Evolutionary conservation across 2,113 vertebrate species (phyloP).

Genomic region (Callionymus lyra): DNA sequence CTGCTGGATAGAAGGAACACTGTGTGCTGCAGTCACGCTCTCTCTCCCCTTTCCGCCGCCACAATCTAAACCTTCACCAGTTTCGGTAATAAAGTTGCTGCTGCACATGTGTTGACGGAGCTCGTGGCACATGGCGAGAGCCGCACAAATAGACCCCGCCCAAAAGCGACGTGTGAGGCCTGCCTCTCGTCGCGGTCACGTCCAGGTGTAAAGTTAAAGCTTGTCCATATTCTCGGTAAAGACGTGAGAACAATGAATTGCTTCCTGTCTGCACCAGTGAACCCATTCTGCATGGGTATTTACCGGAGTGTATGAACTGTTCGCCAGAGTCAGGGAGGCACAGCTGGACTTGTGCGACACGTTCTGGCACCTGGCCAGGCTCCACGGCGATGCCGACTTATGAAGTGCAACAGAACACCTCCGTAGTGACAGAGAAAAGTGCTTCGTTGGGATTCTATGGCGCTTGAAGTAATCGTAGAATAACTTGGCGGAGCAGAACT

Average conservation of each 20-base stretch:
- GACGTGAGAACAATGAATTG: conserved; percentile 44
- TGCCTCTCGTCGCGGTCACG: conserved; percentile 38
- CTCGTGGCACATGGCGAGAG: too few species aligned
- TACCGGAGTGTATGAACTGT: conserved; percentile 26
- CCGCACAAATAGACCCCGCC: conserved; percentile 21
- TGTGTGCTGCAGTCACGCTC: conserved; percentile 12
- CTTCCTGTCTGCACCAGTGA: conserved; percentile 50
- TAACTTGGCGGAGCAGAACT: conserved; percentile 18
- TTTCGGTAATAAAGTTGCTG: conserved; percentile 16
- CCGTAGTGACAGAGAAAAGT: conserved; percentile 27
- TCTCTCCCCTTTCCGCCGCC: background rate
- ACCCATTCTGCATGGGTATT: conserved; percentile 28
- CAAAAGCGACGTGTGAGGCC: conserved; percentile 52
- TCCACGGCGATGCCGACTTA: conserved; percentile 31
- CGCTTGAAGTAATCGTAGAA: conserved; percentile 8
- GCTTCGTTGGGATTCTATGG: conserved; percentile 10
- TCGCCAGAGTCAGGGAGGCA: conserved; percentile 39
- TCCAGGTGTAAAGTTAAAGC: conserved; percentile 39
- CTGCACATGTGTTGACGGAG: conserved; percentile 1
- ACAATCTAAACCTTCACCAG: background rate
- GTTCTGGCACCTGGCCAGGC: conserved; percentile 39
- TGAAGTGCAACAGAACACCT: conserved; percentile 56
- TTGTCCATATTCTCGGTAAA: conserved; percentile 28
- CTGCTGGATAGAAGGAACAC: conserved; percentile 13
- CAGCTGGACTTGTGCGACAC: conserved; percentile 49